Evolutionary conservation across 2,888 invertebrate genomes (phyloP).

Genomic region (Orthonychiurus folsomi): DNA sequence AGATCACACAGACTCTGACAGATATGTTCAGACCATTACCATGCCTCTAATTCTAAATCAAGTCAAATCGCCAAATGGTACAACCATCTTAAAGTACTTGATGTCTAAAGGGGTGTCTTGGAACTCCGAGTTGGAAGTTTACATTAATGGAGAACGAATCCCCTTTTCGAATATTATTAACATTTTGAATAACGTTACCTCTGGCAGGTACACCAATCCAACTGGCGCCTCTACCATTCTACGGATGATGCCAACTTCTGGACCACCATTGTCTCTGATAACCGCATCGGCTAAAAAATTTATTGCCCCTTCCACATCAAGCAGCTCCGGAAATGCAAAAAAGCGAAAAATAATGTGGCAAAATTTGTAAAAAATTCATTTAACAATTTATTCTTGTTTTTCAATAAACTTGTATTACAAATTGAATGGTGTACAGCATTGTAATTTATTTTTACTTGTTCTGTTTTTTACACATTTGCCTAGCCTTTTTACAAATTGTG

Average conservation of each 20-base stretch:
- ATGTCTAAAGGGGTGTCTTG: not conserved
- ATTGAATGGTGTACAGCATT: too few relatives aligned
- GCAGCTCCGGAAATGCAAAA: too few relatives aligned
- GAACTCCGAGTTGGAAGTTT: not conserved
- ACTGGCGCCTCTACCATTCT: too few relatives aligned
- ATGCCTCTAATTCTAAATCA: not conserved
- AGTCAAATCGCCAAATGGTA: not conserved
- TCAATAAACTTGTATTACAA: conserved; percentile 8
- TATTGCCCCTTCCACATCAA: too few relatives aligned
- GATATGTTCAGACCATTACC: not conserved
- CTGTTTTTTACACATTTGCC: too few relatives aligned
- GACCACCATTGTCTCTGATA: too few relatives aligned
- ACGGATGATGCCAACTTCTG: too few relatives aligned
- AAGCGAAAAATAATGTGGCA: conserved; percentile 9
- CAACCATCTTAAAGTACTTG: conserved; percentile 1
- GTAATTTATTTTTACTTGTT: too few relatives aligned
- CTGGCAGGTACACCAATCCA: too few relatives aligned
- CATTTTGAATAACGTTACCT: not conserved
- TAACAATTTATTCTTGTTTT: not conserved
- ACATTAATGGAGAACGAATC: not conserved
- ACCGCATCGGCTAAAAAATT: too few relatives aligned
- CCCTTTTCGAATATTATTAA: not conserved
- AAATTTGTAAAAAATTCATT: conserved; percentile 15
- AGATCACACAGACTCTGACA: not conserved
- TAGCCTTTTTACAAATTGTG: conserved; percentile 9